phyloP scores from a whole-genome alignment of 2,888 invertebrate genomes.

The Caenorhabditis wallacei region DNA sequence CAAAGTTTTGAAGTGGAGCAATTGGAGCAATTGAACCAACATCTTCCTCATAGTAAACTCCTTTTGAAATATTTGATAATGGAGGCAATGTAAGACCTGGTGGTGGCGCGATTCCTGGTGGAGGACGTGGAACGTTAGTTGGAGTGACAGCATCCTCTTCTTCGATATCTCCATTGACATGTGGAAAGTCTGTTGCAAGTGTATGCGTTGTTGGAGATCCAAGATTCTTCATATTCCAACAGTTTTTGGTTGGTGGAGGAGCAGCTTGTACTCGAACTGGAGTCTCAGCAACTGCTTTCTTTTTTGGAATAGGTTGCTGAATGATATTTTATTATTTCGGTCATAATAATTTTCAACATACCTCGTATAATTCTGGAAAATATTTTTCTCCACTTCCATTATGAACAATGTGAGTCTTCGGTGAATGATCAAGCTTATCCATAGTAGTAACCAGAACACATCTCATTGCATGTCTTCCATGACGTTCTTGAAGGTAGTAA shows the following conservation, averaged over 20 bases:
- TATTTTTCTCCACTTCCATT: slow-evolving; percentile 37
- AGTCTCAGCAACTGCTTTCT: background rate
- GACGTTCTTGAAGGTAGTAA: slow-evolving; percentile 66
- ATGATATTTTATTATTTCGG: background rate
- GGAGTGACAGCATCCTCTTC: background rate
- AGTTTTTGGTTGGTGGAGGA: slow-evolving; percentile 33
- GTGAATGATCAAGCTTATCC: slow-evolving; percentile 52
- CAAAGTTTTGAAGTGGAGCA: background rate
- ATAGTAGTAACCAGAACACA: slow-evolving; percentile 71
- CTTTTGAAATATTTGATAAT: background rate
- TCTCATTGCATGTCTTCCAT: slow-evolving; percentile 71
- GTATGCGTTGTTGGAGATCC: slow-evolving; percentile 13
- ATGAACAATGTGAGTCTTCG: slow-evolving; percentile 56
- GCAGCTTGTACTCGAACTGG: slow-evolving; percentile 24
- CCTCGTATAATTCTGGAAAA: slow-evolving; percentile 20
- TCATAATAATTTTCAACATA: background rate
- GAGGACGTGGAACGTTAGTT: background rate
- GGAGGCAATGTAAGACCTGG: slow-evolving; percentile 1
- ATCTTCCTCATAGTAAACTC: background rate
- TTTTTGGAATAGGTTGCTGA: slow-evolving; percentile 44
- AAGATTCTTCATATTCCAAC: slow-evolving; percentile 44
- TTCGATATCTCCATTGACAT: slow-evolving; percentile 8
- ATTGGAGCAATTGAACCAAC: background rate
- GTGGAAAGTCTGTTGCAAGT: slow-evolving; percentile 14
- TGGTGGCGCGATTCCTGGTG: slow-evolving; percentile 1